Base-by-base conservation (phyloP, 2,113 vertebrate species). In the Chloropsis cyanopogon region DNA sequence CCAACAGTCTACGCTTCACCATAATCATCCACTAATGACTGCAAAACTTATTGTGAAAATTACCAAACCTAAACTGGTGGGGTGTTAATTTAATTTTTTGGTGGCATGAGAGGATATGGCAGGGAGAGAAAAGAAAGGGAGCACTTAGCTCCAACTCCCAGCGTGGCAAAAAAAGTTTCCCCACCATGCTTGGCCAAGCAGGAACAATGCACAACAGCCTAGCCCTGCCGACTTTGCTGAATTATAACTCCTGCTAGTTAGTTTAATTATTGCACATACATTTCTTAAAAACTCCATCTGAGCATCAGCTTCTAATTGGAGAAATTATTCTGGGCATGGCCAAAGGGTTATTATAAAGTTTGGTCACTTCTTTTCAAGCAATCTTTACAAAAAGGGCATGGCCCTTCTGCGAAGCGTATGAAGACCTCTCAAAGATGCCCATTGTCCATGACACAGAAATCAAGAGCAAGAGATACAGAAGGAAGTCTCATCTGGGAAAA, bases 231-330 rank as follows among this genome's bases (percentile, higher is more conserved):
- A 52, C 70, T 82, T 63, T 4, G 12, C 88, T 76, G 84, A 94
- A 92, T 88, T 93, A 53, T 86, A 93, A 82, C 78, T 91, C 65
- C 37, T 92, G 88, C 90, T 96, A 95, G 93, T 97, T 94, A 95
- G 93, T 96, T 96, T 96, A 97, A 97, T 97, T 97, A 96, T 92
- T 90, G 92, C 93, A 94, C 86, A 35, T 57, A 88, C 41, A 39
- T 79, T 82, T 89, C 81, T 92, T 82, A 44, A 93, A 93, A 96
- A 78, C 47, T 68, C 57, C 60, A 70, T 82, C 72, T 60, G 50
- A 82, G 82, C 88, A 91, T 47, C 90, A 71, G 90, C 79, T 90
- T 71, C 79, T 96, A 97, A 97, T 95, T 93, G 94, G 80, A 87
- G 79, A 92, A 94, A 81, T 86, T 92, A 60, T 76, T 86, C 37